Evolutionary conservation across 64 coral and sea anemone genomes (phyloP).

Genomic region (Pachyseris speciosa): DNA sequence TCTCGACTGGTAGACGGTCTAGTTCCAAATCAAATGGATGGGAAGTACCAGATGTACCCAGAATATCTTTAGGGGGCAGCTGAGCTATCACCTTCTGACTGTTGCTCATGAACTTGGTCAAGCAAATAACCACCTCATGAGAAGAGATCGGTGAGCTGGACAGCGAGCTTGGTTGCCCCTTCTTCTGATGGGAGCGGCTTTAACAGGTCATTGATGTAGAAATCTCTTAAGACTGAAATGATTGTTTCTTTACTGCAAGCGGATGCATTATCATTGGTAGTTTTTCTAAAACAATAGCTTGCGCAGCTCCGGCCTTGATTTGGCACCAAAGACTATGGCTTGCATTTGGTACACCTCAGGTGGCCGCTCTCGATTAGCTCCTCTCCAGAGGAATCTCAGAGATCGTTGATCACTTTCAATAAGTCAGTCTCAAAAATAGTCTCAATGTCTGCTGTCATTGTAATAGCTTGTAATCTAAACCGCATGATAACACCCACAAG

Average conservation of each 20-base stretch:
- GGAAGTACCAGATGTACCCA: neutral
- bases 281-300: constrained; percentile 17
- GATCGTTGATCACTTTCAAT: no score
- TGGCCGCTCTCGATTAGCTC: no score
- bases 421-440: no score
- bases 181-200: neutral
- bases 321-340: constrained; percentile 42
- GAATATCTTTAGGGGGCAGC: neutral
- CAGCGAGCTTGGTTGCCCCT: neutral
- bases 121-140: constrained; percentile 18
- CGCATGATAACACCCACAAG: no score
- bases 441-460: no score
- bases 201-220: constrained; percentile 21
- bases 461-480: no score
- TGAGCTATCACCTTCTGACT: neutral
- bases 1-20: neutral
- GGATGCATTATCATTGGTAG: neutral
- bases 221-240: neutral
- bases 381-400: no score
- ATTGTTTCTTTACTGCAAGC: neutral
- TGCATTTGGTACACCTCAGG: constrained; percentile 24
- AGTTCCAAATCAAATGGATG: neutral
- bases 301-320: constrained; percentile 45
- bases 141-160: constrained; percentile 28
- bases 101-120: constrained; percentile 47